Percentiles rank a stretch among this genome's conserved stretches.
Conservation (phyloP, 2,888 invertebrate species). For the Sphaerophoria taeniata region DNA sequence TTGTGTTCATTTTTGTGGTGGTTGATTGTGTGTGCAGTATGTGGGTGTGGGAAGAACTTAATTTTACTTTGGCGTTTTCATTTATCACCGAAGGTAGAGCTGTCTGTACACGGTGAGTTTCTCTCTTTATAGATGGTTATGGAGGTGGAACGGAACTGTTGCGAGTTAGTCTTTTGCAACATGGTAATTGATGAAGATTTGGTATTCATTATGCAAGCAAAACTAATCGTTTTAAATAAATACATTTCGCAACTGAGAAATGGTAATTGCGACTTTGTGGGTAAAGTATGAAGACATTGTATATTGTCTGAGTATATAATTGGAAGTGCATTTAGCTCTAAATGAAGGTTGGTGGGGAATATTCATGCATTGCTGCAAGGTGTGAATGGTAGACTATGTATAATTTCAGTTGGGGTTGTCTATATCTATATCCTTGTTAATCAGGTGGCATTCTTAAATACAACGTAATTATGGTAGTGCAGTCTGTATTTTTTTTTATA, state of each 20-base stretch:
- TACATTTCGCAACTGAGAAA: slow-evolving; percentile 10
- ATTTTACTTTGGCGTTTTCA: slow-evolving; percentile 45
- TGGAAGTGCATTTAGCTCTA: neutral
- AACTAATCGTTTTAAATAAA: slow-evolving; percentile 26
- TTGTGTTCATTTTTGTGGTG: neutral
- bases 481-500: too few relatives aligned
- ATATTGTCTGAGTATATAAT: neutral
- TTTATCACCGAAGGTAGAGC: slow-evolving; percentile 18
- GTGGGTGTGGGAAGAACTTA: neutral
- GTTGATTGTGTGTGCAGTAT: too few relatives aligned
- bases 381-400: too few relatives aligned
- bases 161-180: slow-evolving; percentile 15
- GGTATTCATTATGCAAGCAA: slow-evolving; percentile 35
- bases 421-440: too few relatives aligned
- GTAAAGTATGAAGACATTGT: slow-evolving; percentile 20
- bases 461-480: too few relatives aligned
- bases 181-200: slow-evolving; percentile 45
- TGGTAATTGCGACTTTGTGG: slow-evolving; percentile 1
- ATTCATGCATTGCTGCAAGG: neutral
- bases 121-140: neutral
- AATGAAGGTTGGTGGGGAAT: neutral
- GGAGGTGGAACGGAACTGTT: neutral
- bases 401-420: too few relatives aligned
- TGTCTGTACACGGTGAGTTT: neutral
- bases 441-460: too few relatives aligned